A percentile compares a stretch with the other conserved stretches of the same genome.
phyloP scores from a whole-genome alignment of 2,888 invertebrate species.

The Autographa gamma region DNA sequence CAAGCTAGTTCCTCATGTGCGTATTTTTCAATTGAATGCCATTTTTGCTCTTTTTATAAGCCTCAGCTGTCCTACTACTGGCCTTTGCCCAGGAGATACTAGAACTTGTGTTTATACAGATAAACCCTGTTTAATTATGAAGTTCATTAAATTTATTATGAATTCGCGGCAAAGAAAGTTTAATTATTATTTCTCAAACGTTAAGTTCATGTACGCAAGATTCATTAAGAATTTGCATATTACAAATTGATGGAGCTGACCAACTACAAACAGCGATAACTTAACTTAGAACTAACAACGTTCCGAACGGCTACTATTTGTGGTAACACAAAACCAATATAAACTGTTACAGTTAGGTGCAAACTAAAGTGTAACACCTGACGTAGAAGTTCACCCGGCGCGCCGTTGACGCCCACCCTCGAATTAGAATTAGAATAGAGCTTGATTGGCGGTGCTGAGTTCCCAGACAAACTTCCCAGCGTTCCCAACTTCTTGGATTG shows the following conservation, averaged over 20 bases:
- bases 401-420: slow-evolving; percentile 47
- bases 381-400: slow-evolving; percentile 50
- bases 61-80: too few relatives aligned
- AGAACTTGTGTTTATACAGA: too few relatives aligned
- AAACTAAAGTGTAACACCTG: slow-evolving; percentile 59
- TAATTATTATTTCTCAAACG: too few relatives aligned
- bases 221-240: not conserved
- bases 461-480: slow-evolving; percentile 52
- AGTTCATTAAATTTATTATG: too few relatives aligned
- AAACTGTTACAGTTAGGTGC: slow-evolving; percentile 48
- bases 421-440: slow-evolving; percentile 67
- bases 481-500: slow-evolving; percentile 50
- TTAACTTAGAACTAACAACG: slow-evolving; percentile 24
- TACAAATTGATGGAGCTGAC: slow-evolving; percentile 6
- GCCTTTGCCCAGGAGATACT: too few relatives aligned
- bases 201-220: not conserved
- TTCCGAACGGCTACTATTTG: slow-evolving; percentile 30
- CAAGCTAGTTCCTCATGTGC: not conserved
- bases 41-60: not conserved
- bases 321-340: slow-evolving; percentile 54
- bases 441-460: slow-evolving; percentile 63
- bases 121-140: too few relatives aligned
- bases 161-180: too few relatives aligned
- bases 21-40: not conserved
- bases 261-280: slow-evolving; percentile 9